Percentiles rank a stretch among this genome's conserved stretches.
phyloP scores from a whole-genome alignment of 2,888 invertebrate species.

The Bellardia bayeri region DNA sequence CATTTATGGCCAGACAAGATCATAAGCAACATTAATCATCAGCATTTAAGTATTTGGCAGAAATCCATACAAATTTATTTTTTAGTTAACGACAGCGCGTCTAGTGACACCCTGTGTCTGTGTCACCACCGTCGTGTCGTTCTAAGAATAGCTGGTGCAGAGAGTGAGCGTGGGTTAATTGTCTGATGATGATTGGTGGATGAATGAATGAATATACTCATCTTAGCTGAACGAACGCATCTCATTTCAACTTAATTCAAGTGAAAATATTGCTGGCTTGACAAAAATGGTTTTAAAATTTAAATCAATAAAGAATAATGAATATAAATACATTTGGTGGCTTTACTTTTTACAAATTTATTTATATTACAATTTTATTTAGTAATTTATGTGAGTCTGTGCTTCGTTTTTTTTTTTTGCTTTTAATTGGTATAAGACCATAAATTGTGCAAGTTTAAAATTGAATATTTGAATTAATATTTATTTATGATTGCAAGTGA shows the following conservation, averaged over 20 bases:
- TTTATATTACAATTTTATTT: constrained; percentile 37
- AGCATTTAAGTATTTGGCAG: not conserved
- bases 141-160: constrained; percentile 35
- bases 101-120: constrained; percentile 28
- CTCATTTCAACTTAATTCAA: constrained; percentile 1
- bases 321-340: not conserved
- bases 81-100: constrained; percentile 27
- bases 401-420: not conserved
- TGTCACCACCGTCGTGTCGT: constrained; percentile 3
- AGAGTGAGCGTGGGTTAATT: constrained; percentile 49
- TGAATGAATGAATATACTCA: constrained; percentile 15
- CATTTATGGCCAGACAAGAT: constrained; percentile 48
- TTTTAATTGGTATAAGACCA: constrained; percentile 53
- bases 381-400: constrained; percentile 36
- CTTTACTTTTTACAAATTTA: not conserved
- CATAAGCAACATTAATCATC: too few species aligned
- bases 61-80: not conserved
- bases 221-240: not conserved
- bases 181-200: constrained; percentile 11
- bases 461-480: constrained; percentile 45
- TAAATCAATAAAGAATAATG: constrained; percentile 26
- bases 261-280: constrained; percentile 30
- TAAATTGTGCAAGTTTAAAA: constrained; percentile 59
- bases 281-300: constrained; percentile 20
- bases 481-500: constrained; percentile 44